phyloP scores from a whole-genome alignment of 2,888 invertebrate species.

The Xestia rhomboidea region DNA sequence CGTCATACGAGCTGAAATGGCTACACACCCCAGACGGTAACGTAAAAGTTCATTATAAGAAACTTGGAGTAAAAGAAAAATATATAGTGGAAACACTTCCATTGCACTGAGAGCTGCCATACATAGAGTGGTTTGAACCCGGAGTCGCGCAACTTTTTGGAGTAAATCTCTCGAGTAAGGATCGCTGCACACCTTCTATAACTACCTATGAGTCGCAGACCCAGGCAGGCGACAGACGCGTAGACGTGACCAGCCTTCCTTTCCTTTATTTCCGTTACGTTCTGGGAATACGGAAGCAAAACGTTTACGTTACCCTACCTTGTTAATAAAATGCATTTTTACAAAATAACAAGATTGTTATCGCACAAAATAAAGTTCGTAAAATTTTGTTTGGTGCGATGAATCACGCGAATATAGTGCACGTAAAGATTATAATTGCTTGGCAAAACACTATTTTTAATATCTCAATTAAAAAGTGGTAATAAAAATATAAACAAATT shows the following conservation, averaged over 20 bases:
- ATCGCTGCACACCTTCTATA: slow-evolving; percentile 59
- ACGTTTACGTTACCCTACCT: slow-evolving; percentile 55
- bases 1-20: slow-evolving; percentile 57
- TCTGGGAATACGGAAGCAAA: slow-evolving; percentile 60
- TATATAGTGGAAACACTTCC: slow-evolving; percentile 60
- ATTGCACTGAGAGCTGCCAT: slow-evolving; percentile 55
- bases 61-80: slow-evolving; percentile 69
- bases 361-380: slow-evolving; percentile 47
- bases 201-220: slow-evolving; percentile 52
- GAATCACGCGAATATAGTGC: slow-evolving; percentile 49
- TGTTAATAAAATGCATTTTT: slow-evolving; percentile 62
- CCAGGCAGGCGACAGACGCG: slow-evolving; percentile 52
- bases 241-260: slow-evolving; percentile 64
- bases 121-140: slow-evolving; percentile 63
- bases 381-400: slow-evolving; percentile 39
- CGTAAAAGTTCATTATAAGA: slow-evolving; percentile 73
- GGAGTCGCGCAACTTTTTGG: slow-evolving; percentile 69
- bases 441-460: slow-evolving; percentile 50
- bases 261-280: slow-evolving; percentile 59
- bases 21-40: slow-evolving; percentile 48
- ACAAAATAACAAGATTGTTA: slow-evolving; percentile 58
- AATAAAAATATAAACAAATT: slow-evolving; percentile 58
- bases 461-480: slow-evolving; percentile 62
- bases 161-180: slow-evolving; percentile 70
- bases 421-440: slow-evolving; percentile 55